A percentile compares a stretch with the other conserved stretches of the same genome.
Evolutionary conservation across 2,888 invertebrate species (phyloP).

Genomic region (Aethes cnicana): DNA sequence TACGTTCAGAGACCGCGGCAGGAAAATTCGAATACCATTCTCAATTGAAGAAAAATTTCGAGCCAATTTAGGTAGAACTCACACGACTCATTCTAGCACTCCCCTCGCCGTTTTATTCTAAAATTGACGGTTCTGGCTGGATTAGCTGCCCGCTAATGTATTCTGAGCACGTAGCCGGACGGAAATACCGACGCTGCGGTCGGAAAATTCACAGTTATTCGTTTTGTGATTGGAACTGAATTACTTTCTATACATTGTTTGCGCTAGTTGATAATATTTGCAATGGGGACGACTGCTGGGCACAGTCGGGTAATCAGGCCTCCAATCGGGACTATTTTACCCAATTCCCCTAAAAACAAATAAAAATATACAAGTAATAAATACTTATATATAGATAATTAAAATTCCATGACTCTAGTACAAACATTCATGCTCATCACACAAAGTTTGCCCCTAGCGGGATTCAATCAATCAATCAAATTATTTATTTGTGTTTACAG

Average conservation of each 20-base stretch:
- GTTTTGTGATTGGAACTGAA: constrained; percentile 7
- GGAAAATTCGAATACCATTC: constrained; percentile 10
- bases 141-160: constrained; percentile 17
- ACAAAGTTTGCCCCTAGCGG: too few relatives aligned
- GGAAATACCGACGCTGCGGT: constrained; percentile 12
- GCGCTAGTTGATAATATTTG: neutral
- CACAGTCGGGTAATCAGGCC: neutral
- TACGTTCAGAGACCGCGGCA: neutral
- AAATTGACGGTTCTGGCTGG: constrained; percentile 11
- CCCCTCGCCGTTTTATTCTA: neutral
- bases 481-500: too few relatives aligned
- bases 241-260: constrained; percentile 13
- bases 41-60: constrained; percentile 11
- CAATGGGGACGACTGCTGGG: too few relatives aligned
- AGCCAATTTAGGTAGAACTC: constrained; percentile 19
- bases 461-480: too few relatives aligned
- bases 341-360: too few relatives aligned
- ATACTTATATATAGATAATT: too few relatives aligned
- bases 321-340: too few relatives aligned
- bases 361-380: too few relatives aligned
- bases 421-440: too few relatives aligned
- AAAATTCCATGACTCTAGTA: too few relatives aligned
- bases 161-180: constrained; percentile 23
- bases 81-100: constrained; percentile 4
- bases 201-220: constrained; percentile 14